phyloP scores from a whole-genome alignment of 1,140 invertebrate genomes.

The Theocolax elegans region DNA sequence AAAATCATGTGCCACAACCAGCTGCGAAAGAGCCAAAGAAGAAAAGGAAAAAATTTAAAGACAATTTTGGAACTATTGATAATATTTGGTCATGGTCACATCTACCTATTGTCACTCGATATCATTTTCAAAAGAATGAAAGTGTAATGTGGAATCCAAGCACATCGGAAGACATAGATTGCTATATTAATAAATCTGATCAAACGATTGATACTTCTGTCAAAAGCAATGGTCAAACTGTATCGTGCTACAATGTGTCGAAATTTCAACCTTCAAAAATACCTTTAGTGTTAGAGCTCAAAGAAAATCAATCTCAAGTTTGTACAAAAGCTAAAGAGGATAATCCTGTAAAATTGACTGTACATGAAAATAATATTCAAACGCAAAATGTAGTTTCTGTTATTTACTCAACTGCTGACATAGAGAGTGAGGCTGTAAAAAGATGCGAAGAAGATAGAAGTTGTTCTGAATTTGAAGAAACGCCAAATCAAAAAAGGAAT shows the following conservation, averaged over 20 bases:
- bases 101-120: conserved; percentile 61
- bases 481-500: conserved; percentile 57
- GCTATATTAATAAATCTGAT: conserved; percentile 31
- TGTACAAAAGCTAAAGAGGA: background rate
- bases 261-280: conserved; percentile 2
- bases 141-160: conserved; percentile 42
- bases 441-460: conserved; percentile 31
- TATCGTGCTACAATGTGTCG: background rate
- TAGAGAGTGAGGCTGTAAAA: conserved; percentile 25
- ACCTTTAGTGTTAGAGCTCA: conserved; percentile 13
- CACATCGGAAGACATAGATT: conserved; percentile 17
- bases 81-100: conserved; percentile 56
- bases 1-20: conserved; percentile 8
- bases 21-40: conserved; percentile 39
- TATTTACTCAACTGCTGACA: conserved; percentile 17
- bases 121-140: conserved; percentile 57
- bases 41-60: conserved; percentile 47
- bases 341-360: background rate
- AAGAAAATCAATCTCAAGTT: conserved; percentile 1
- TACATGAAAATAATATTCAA: conserved; percentile 6
- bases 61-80: conserved; percentile 43
- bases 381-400: conserved; percentile 29
- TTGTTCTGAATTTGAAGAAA: conserved; percentile 33
- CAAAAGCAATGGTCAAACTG: conserved; percentile 15
- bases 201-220: conserved; percentile 29